phyloP scores from a whole-genome alignment of 1,140 invertebrate genomes.

The Hylaeus anthracinus region DNA sequence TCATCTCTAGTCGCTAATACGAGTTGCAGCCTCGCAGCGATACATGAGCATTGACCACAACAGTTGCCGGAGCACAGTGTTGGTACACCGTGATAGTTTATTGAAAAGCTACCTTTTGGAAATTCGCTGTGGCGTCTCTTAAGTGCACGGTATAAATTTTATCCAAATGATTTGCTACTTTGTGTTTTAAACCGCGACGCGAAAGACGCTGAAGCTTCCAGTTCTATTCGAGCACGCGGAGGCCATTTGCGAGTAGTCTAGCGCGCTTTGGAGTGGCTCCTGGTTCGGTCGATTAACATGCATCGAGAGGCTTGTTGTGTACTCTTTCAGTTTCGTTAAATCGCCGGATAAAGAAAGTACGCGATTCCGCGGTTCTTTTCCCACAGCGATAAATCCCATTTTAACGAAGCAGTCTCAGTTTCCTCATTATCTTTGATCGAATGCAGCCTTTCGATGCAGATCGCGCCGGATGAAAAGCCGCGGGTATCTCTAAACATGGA shows the following conservation, averaged over 20 bases:
- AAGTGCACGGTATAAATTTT: too few species aligned
- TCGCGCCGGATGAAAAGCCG: slow-evolving; percentile 34
- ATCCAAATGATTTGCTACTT: too few species aligned
- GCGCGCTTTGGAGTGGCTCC: not conserved
- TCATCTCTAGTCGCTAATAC: too few species aligned
- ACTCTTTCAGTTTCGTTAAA: slow-evolving; percentile 36
- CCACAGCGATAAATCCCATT: slow-evolving; percentile 31
- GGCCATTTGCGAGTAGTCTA: not conserved
- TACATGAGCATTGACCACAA: too few species aligned
- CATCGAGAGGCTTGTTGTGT: not conserved
- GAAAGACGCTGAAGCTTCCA: not conserved
- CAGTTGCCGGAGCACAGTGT: too few species aligned
- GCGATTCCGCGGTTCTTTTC: slow-evolving; percentile 4
- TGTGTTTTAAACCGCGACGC: slow-evolving; percentile 3
- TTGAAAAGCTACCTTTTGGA: too few species aligned
- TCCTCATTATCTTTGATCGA: slow-evolving; percentile 49
- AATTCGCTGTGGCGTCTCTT: too few species aligned
- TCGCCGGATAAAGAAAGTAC: slow-evolving; percentile 28
- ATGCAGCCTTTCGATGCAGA: slow-evolving; percentile 43
- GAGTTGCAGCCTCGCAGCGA: too few species aligned
- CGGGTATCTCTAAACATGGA: slow-evolving; percentile 32
- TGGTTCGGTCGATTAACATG: slow-evolving; percentile 6
- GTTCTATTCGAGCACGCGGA: too few species aligned
- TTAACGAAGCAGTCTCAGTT: slow-evolving; percentile 37
- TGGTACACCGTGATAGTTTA: too few species aligned